These are phyloP conservation scores for Stigmatopora nigra DNA, from an alignment of 2,113 vertebrate genomes.

Conservation along the genomic window DNA sequence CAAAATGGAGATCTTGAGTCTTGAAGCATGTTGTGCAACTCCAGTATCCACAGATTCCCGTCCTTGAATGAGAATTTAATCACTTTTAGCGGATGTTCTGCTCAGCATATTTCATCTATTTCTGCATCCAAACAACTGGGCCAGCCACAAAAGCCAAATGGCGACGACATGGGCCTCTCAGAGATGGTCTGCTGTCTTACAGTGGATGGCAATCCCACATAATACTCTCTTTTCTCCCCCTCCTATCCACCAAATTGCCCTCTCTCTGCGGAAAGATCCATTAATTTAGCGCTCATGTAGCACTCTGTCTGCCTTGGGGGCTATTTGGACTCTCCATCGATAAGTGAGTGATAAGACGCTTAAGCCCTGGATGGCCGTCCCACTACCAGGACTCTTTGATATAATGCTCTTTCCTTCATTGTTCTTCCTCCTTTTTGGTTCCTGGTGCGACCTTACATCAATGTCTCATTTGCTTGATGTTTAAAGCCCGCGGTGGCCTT, in stretches of 20 bases:
- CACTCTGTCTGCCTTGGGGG: slow-evolving; percentile 52
- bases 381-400: slow-evolving; percentile 28
- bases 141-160: slow-evolving; percentile 25
- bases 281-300: slow-evolving; percentile 43
- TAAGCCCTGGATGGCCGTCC: slow-evolving; percentile 27
- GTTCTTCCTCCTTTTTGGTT: neutral
- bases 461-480: slow-evolving; percentile 42
- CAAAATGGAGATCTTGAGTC: neutral
- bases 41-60: slow-evolving; percentile 34
- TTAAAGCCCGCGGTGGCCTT: slow-evolving; percentile 10
- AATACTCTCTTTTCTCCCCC: slow-evolving; percentile 45
- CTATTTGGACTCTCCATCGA: slow-evolving; percentile 42
- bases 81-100: slow-evolving; percentile 32
- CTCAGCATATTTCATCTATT: slow-evolving; percentile 47
- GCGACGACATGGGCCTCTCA: slow-evolving; percentile 32
- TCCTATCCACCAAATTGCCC: slow-evolving; percentile 54
- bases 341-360: slow-evolving; percentile 50
- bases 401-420: slow-evolving; percentile 14
- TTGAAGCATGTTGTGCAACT: neutral
- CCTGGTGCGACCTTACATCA: slow-evolving; percentile 26
- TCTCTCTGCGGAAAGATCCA: slow-evolving; percentile 52
- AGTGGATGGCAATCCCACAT: slow-evolving; percentile 49
- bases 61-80: slow-evolving; percentile 55
- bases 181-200: slow-evolving; percentile 45
- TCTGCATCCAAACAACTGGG: slow-evolving; percentile 43